phyloP scores from a whole-genome alignment of 2,797 vertebrate genomes.

The Pyrocephalus nanus region DNA sequence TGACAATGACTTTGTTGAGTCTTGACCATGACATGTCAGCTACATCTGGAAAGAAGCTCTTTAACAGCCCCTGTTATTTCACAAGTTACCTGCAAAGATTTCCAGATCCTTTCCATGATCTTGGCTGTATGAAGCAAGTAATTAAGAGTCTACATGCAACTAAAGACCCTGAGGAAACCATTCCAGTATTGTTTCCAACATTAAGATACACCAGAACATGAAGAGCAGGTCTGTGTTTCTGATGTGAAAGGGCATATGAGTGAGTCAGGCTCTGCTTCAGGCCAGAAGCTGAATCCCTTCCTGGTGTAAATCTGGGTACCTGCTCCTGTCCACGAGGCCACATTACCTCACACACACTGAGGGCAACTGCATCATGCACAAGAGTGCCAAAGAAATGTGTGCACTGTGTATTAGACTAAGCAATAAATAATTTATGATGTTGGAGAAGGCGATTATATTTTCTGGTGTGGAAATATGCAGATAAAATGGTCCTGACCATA shows the following conservation, averaged over 20 bases:
- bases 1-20: not conserved
- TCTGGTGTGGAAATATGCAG: conserved; percentile 12
- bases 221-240: not conserved
- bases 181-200: not conserved
- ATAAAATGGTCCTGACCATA: not conserved
- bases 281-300: not conserved
- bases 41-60: not conserved
- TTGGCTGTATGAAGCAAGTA: not conserved
- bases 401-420: not conserved
- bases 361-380: not conserved
- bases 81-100: not conserved
- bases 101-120: not conserved
- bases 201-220: not conserved
- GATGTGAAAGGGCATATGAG: not conserved
- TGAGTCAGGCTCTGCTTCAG: not conserved
- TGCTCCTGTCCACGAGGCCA: not conserved
- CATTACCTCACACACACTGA: not conserved
- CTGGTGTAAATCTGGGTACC: not conserved
- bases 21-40: not conserved
- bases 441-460: not conserved
- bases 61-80: not conserved
- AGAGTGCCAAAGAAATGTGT: not conserved
- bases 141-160: not conserved
- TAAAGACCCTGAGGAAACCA: not conserved
- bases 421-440: not conserved